Evolutionary conservation across 1,140 invertebrate genomes (phyloP), one percentile per base, ranked within the genome.

Genomic region (Tetragnatha versicolor): DNA sequence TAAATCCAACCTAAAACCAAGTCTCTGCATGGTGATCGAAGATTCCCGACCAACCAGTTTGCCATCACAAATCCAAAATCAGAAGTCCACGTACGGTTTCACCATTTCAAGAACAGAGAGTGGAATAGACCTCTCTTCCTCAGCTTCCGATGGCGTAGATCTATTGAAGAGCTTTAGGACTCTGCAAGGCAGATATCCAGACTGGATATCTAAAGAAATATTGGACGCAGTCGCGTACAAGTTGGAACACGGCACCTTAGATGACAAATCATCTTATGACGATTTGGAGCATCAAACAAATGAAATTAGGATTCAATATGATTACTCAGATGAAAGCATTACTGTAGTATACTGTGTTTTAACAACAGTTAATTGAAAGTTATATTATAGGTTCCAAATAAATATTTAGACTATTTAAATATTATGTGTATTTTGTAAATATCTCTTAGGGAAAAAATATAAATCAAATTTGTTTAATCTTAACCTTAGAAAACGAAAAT

Each of bases 311-410:
- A 65, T 76, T 37, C 29, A 20, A 2, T 76, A 25, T n/a, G 42
- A 65, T 20, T 31, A 27, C 20, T 5, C 33, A 9, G 31, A 51
- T 3, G 14, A 51, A 35, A 63, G 31, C n/a, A 65, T 45, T 6
- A 45, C 73, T 0, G 37, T 65, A 0, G 31, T 51, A 5, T 65
- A 49, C 37, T 76, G 73, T 33, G 14, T 14, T 6, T 51, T 53
- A 1, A 72, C 69, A 7, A 72, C 69, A 14, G n/a, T 63, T 14
- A 76, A 76, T 27, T 65, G 6, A 65, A 33, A 68, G 27, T 58
- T 25, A 58, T 25, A n/a, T n/a, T n/a, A n/a, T n/a, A n/a, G n/a
- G n/a, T n/a, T n/a, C n/a, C n/a, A n/a, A n/a, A n/a, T n/a, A n/a
- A n/a, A n/a, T n/a, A n/a, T n/a, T n/a, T n/a, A n/a, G n/a, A n/a